phyloP scores from a whole-genome alignment of 2,888 invertebrate species.

The Polydrusus pterygomalis region DNA sequence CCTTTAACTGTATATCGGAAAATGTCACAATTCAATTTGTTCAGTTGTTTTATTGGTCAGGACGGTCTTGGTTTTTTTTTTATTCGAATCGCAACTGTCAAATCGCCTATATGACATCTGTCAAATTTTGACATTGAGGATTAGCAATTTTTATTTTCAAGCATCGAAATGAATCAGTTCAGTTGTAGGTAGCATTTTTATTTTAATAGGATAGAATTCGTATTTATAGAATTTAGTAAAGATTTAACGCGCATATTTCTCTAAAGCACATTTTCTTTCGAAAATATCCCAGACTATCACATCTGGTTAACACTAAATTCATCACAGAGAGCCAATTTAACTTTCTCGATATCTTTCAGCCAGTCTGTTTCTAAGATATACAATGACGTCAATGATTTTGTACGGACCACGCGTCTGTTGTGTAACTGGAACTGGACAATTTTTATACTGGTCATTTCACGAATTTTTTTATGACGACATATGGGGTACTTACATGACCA shows the following conservation, averaged over 20 bases:
- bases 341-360: constrained; percentile 26
- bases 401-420: constrained; percentile 40
- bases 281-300: constrained; percentile 7
- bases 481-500: background rate
- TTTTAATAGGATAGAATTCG: too few relatives aligned
- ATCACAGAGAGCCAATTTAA: background rate
- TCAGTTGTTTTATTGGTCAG: too few relatives aligned
- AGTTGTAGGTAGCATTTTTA: too few relatives aligned
- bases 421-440: constrained; percentile 44
- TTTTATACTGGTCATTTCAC: constrained; percentile 33
- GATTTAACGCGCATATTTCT: background rate
- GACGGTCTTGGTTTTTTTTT: too few relatives aligned
- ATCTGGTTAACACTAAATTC: constrained; percentile 20
- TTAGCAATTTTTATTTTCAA: background rate
- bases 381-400: constrained; percentile 46
- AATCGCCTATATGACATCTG: too few relatives aligned
- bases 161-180: too few relatives aligned
- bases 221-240: background rate
- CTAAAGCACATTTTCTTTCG: background rate
- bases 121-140: too few relatives aligned
- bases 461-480: constrained; percentile 36
- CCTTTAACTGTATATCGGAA: too few relatives aligned
- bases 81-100: too few relatives aligned
- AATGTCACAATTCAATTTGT: too few relatives aligned
- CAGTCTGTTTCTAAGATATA: constrained; percentile 42